Percentiles rank a stretch among this genome's conserved stretches.
Evolutionary conservation across 2,888 invertebrate genomes (phyloP).

Genomic region (Dasysyrphus tricinctus): DNA sequence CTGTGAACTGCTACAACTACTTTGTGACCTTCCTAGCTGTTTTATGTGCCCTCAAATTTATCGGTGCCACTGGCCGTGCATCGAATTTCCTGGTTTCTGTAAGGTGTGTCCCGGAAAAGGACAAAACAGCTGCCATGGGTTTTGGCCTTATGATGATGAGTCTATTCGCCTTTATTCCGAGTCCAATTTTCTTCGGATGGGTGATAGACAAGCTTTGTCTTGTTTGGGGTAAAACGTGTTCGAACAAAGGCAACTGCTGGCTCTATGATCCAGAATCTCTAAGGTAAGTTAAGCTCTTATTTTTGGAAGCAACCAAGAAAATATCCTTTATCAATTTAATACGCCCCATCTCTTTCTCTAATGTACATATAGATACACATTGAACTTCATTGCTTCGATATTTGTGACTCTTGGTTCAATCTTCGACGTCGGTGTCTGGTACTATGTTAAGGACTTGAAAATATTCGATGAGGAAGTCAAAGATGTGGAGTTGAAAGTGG

Average conservation of each 20-base stretch:
- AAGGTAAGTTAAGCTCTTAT: slow-evolving; percentile 77
- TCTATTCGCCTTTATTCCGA: slow-evolving; percentile 89
- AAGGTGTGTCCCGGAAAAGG: slow-evolving; percentile 88
- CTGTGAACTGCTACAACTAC: slow-evolving; percentile 85
- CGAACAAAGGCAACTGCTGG: slow-evolving; percentile 89
- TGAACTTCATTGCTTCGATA: slow-evolving; percentile 87
- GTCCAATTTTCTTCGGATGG: slow-evolving; percentile 90
- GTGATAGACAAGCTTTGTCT: slow-evolving; percentile 87
- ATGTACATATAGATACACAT: slow-evolving; percentile 84
- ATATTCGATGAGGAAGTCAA: slow-evolving; percentile 87
- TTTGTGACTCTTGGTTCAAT: slow-evolving; percentile 87
- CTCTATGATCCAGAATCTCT: slow-evolving; percentile 88
- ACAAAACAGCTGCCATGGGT: slow-evolving; percentile 89
- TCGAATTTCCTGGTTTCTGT: slow-evolving; percentile 87
- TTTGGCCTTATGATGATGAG: slow-evolving; percentile 88
- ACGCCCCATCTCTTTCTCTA: neutral
- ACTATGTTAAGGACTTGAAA: slow-evolving; percentile 87
- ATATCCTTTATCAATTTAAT: slow-evolving; percentile 1
- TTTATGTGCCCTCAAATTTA: slow-evolving; percentile 86
- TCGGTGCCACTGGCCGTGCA: slow-evolving; percentile 86
- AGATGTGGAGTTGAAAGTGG: slow-evolving; percentile 81
- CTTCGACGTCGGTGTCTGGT: slow-evolving; percentile 88
- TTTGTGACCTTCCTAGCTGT: slow-evolving; percentile 85
- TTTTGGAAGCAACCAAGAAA: slow-evolving; percentile 1
- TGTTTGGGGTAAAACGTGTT: slow-evolving; percentile 90